These are phyloP conservation scores for Lordiphosa fenestrarum DNA, from an alignment of 2,888 invertebrate species.

Conservation along the genomic window DNA sequence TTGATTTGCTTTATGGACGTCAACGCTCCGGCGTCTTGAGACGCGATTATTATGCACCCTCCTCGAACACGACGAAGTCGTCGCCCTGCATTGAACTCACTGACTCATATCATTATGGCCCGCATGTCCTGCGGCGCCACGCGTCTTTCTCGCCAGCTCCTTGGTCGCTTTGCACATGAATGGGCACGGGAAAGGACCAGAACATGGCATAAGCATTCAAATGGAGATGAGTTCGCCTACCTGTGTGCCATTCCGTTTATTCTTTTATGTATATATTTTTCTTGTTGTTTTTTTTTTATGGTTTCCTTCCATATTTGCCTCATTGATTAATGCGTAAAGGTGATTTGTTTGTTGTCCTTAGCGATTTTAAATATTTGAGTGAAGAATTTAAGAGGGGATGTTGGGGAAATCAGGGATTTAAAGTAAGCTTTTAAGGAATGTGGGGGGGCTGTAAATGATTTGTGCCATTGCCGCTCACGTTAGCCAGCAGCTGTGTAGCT, in stretches of 20 bases:
- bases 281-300: constrained; percentile 12
- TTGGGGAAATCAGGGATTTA: too few relatives aligned
- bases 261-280: constrained; percentile 4
- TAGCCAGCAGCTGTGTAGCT: too few relatives aligned
- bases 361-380: neutral
- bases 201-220: constrained; percentile 32
- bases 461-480: too few relatives aligned
- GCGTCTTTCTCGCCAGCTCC: constrained; percentile 31
- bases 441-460: too few relatives aligned
- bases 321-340: constrained; percentile 73
- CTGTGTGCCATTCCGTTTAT: constrained; percentile 36
- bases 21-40: constrained; percentile 42
- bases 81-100: constrained; percentile 40
- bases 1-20: constrained; percentile 73
- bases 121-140: constrained; percentile 65
- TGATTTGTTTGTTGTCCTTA: constrained; percentile 45
- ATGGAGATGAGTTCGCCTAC: constrained; percentile 34
- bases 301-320: constrained; percentile 47
- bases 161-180: constrained; percentile 58
- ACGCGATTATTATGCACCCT: constrained; percentile 70
- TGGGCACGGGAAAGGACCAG: constrained; percentile 29
- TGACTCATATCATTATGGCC: constrained; percentile 73
- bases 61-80: constrained; percentile 20
- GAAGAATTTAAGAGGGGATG: too few relatives aligned
- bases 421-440: too few relatives aligned